Conservation (phyloP, 2,797 vertebrate genomes). For the Limnodromus scolopaceus region DNA sequence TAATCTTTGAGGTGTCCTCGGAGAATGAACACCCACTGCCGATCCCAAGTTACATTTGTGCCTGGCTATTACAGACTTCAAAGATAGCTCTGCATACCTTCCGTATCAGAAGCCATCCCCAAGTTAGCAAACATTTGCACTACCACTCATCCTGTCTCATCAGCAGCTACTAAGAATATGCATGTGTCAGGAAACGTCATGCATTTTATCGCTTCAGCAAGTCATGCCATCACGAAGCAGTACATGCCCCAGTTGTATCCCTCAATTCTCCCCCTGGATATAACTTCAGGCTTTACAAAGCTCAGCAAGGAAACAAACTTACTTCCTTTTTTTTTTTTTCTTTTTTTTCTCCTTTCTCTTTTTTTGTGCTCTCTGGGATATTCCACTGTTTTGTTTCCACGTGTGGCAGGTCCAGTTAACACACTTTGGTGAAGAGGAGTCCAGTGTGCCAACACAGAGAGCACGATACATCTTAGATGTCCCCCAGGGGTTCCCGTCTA, state of each 20-base stretch:
- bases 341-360: not conserved
- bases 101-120: not conserved
- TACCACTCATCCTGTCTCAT: constrained; percentile 32
- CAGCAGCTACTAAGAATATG: constrained; percentile 60
- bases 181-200: not conserved
- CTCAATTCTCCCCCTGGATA: not conserved
- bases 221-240: not conserved
- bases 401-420: not conserved
- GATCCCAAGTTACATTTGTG: not conserved
- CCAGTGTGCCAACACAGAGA: fast-evolving
- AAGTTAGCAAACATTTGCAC: constrained; percentile 46
- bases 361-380: not conserved
- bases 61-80: not conserved
- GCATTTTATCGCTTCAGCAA: constrained; percentile 20
- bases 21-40: not conserved
- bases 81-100: constrained; percentile 40
- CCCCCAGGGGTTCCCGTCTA: not conserved
- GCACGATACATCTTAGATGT: not conserved
- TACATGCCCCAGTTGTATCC: not conserved
- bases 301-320: not conserved
- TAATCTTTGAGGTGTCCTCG: not conserved
- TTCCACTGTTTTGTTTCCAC: not conserved
- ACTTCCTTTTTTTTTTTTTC: too few relatives aligned
- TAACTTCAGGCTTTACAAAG: not conserved
- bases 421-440: not conserved